Evolutionary conservation across 2,888 invertebrate species (phyloP), one percentile per base, ranked within the genome.

Genomic region (Epinotia ramella): DNA sequence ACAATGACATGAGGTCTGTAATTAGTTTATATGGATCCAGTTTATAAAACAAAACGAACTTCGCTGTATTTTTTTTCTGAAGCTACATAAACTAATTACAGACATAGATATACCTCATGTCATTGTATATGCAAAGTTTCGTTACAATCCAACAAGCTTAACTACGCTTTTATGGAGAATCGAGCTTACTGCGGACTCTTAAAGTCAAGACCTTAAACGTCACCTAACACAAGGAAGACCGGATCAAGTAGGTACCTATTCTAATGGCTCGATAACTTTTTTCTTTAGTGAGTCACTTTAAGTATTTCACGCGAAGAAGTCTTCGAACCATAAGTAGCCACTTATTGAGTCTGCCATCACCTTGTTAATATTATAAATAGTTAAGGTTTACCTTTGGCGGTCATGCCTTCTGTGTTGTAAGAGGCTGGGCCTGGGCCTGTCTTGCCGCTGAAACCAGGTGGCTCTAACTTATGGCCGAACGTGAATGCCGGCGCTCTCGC

Each of bases 391-490:
- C 98, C 98, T 96, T 97, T 98, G 62, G 97, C 95, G 73, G 97
- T 97, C 86, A 98, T 95, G 77, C 98, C 98, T 80, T 97, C 96
- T 65, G 98, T 97, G 88, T 98, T 97, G 91, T 98, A 98, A 79
- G 97, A 96, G n/a, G 98, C 98, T 18, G 98, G 98, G 24, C 98
- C 98, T 2, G 98, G 98, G 46, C 98, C 98, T 63, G 96, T 93
- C 80, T 95, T 96, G 74, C 95, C 91, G 72, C 88, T 91, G 81
- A 91, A 89, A 2, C 89, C 90, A 46, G 95, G 95, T 49, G 92
- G 87, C 65, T 95, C 95, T n/a, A 94, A 91, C 81, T 95, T 95
- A 57, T 96, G 96, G 0, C 98, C 98, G 87, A 98, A 98, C 68
- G 97, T 97, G 86, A 97, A 98, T 0, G 98, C 97, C 6, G 98